phyloP scores from a whole-genome alignment of 1,140 invertebrate genomes.

The Cecropterus lyciades region DNA sequence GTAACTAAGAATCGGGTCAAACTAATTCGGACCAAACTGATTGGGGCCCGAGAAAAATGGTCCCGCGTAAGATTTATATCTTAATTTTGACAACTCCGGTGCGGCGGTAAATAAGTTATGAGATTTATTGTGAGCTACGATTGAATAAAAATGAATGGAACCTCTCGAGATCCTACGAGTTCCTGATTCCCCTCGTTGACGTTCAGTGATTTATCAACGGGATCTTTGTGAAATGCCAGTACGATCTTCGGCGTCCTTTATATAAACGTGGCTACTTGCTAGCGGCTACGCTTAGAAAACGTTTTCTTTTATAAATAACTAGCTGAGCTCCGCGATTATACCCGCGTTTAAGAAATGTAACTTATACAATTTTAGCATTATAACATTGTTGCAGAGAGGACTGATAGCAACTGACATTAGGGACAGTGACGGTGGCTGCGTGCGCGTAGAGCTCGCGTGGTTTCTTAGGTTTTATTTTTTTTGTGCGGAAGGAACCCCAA shows the following conservation, averaged over 20 bases:
- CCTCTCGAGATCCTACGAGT: conserved; percentile 7
- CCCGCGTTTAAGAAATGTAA: no score
- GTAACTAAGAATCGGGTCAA: conserved; percentile 32
- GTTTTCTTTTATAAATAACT: no score
- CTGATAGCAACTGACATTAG: no score
- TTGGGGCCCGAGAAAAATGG: conserved; percentile 34
- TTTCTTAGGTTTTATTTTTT: no score
- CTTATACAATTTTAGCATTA: no score
- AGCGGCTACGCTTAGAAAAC: no score
- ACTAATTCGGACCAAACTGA: conserved; percentile 36
- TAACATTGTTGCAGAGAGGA: no score
- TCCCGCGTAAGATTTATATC: conserved; percentile 32
- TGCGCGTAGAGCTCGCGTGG: no score
- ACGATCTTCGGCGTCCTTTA: neutral
- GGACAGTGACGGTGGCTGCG: no score
- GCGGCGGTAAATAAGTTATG: conserved; percentile 36
- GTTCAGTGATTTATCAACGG: conserved; percentile 28
- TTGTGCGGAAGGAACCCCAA: no score
- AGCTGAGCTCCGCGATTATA: no score
- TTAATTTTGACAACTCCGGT: conserved; percentile 35
- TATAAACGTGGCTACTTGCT: neutral
- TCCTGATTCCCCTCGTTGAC: conserved; percentile 7
- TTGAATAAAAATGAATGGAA: conserved; percentile 31
- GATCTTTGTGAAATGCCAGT: neutral
- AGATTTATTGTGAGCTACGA: conserved; percentile 37